A percentile compares a stretch with the other conserved stretches of the same genome.
phyloP scores from a whole-genome alignment of 2,888 invertebrate species.

The Nebria brevicollis region DNA sequence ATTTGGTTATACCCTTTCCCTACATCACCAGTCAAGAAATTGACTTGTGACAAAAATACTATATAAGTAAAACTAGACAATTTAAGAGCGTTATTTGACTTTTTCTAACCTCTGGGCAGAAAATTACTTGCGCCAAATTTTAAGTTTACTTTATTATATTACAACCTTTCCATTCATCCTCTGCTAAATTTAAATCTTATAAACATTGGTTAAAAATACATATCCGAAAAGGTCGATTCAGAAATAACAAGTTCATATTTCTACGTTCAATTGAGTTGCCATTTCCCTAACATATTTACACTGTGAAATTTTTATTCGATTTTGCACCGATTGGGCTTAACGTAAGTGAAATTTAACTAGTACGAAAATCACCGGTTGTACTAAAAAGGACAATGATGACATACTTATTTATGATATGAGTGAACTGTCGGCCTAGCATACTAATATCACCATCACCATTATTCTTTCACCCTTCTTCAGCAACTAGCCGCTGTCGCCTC shows the following conservation, averaged over 20 bases:
- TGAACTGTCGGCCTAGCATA: slow-evolving; percentile 2
- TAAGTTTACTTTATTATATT: too few species aligned
- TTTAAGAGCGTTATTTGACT: background rate
- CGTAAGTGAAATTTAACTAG: background rate
- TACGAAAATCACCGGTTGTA: background rate
- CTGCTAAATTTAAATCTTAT: too few species aligned
- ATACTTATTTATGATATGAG: slow-evolving; percentile 20
- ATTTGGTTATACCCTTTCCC: slow-evolving; percentile 6
- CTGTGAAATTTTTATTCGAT: too few species aligned
- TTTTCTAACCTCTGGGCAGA: background rate
- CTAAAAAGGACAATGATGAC: slow-evolving; percentile 14
- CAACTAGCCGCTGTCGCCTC: background rate
- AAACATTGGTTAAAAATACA: too few species aligned
- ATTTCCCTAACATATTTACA: too few species aligned
- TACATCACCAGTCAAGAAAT: background rate
- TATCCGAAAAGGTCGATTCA: too few species aligned
- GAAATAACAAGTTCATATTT: too few species aligned
- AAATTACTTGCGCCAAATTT: too few species aligned
- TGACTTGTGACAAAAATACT: background rate
- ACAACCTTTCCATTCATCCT: too few species aligned
- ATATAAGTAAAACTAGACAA: background rate
- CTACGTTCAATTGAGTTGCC: too few species aligned
- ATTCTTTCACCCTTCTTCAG: slow-evolving; percentile 16
- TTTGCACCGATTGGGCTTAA: background rate
- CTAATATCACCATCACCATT: slow-evolving; percentile 3